Evolutionary conservation across 2,797 vertebrate species (phyloP), one percentile per base, ranked within the genome.

Genomic region (Morus bassanus): DNA sequence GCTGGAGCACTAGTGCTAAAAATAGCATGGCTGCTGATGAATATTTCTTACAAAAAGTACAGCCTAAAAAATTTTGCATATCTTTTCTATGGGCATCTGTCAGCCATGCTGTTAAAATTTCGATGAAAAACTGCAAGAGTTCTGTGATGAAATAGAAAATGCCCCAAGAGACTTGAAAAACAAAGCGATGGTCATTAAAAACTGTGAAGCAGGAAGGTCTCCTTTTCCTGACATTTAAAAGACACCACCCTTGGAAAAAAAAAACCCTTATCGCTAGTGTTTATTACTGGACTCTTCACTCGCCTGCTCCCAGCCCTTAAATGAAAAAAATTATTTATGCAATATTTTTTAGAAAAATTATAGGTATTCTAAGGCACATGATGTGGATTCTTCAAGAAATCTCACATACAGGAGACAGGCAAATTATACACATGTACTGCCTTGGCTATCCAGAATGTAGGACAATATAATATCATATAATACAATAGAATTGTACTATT

Each of bases 201-300:
- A 91, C 96, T 91, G 97, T 31, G 88, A 94, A 95, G 96, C 97
- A 97, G 98, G 97, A 98, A 97, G 91, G 95, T 96, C 91, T 97
- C 96, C 97, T 97, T 96, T 97, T 98, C 98, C 98, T 98, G 97
- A 96, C 85, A 97, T 97, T 98, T 97, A 96, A 96, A 95, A 95
- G 94, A 93, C 85, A 95, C 86, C 94, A 96, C 96, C 96, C 93
- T 78, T 11, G 93, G 72, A 92, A 95, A 96, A 96, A 96, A 95
- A 79, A 46, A 6, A 4, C 4, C 25, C 16, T 59, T 50, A 33
- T 54, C 11, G 8, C 76, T 76, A 48, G 31, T 83, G 53, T 75
- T 89, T 77, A 45, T 84, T 61, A n/a, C 43, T 15, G 39, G 43
- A 33, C 57, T 95, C 67, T 33, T 70, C 37, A 17, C 54, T 63